Evolutionary conservation across 2,797 vertebrate genomes (phyloP).

Genomic region (Manis crassicaudata): DNA sequence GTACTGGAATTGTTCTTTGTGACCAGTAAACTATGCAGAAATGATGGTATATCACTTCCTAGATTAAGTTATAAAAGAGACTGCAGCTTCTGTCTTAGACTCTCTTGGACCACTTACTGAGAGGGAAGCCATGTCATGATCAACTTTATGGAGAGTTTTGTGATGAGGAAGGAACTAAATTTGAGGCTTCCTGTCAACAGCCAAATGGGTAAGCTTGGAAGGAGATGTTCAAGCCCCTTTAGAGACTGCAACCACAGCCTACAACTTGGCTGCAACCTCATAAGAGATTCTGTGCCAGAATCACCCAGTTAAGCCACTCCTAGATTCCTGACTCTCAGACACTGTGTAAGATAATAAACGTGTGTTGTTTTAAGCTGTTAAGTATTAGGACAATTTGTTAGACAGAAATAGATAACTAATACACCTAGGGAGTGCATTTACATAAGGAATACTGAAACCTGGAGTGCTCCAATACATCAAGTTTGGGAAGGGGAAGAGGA

Average conservation of each 20-base stretch:
- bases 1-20: neutral
- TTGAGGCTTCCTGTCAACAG: neutral
- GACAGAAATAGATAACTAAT: neutral
- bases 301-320: no score
- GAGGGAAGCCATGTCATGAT: neutral
- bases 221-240: neutral
- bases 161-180: neutral
- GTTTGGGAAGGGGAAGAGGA: neutral
- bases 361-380: neutral
- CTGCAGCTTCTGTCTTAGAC: neutral
- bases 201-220: neutral
- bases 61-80: neutral
- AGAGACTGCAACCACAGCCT: neutral
- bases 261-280: no score
- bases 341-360: no score
- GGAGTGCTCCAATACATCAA: neutral
- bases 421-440: neutral
- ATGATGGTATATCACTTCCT: neutral
- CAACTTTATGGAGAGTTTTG: neutral
- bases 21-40: neutral
- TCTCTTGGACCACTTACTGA: neutral
- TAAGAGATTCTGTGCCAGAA: no score
- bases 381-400: neutral
- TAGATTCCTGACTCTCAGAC: no score
- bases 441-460: neutral